These are phyloP conservation scores for Glareola pratincola DNA, from an alignment of 2,113 vertebrate genomes.

Conservation along the genomic window DNA sequence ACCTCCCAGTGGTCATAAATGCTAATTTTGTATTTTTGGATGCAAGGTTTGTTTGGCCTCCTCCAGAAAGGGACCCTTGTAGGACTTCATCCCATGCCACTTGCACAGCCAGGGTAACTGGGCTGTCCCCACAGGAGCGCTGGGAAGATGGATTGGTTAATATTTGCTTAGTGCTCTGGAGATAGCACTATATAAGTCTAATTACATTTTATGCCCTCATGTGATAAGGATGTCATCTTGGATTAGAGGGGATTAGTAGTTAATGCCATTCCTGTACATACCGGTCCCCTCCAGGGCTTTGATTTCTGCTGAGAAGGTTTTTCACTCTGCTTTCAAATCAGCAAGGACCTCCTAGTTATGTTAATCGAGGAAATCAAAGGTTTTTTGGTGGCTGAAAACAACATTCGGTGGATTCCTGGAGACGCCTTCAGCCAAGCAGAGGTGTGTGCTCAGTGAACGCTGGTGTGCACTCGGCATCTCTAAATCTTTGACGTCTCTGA, in stretches of 20 bases:
- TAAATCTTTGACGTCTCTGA: not conserved
- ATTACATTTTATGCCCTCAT: slow-evolving; percentile 43
- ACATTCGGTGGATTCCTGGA: not conserved
- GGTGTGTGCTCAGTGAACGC: not conserved
- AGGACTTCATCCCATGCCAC: not conserved
- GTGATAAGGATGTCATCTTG: slow-evolving; percentile 62
- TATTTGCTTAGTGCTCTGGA: slow-evolving; percentile 26
- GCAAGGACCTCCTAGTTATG: not conserved
- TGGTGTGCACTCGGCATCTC: not conserved
- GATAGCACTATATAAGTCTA: slow-evolving; percentile 48
- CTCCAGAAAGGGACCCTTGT: not conserved
- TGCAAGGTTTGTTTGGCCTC: not conserved
- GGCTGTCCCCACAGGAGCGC: not conserved
- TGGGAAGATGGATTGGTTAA: slow-evolving; percentile 39
- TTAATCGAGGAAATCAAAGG: not conserved
- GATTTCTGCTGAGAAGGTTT: slow-evolving; percentile 30
- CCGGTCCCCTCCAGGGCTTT: slow-evolving; percentile 25
- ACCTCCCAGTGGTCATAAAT: not conserved
- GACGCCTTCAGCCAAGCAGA: not conserved
- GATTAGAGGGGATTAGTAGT: slow-evolving; percentile 61
- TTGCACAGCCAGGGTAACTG: not conserved
- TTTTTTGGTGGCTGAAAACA: not conserved
- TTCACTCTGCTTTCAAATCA: not conserved
- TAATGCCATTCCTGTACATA: slow-evolving; percentile 66
- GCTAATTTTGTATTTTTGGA: not conserved